Evolutionary conservation across 2,113 vertebrate genomes (phyloP).

Genomic region (Phalacrocorax carbo): DNA sequence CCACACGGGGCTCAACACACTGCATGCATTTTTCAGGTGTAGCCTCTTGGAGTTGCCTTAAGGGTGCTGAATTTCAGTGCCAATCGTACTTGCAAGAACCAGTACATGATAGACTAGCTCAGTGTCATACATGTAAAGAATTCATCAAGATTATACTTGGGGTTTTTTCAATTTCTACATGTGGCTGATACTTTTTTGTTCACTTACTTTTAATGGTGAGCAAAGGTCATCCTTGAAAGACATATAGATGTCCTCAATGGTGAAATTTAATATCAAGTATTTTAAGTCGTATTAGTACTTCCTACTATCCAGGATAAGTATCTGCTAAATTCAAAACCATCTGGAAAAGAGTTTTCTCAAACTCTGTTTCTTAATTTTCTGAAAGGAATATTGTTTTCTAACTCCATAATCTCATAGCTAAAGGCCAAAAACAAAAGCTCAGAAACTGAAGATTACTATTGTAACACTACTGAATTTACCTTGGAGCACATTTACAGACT

Average conservation of each 20-base stretch:
- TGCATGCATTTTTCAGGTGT: not conserved
- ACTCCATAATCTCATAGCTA: not conserved
- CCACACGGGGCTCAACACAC: not conserved
- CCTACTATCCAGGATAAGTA: not conserved
- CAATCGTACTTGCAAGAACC: not conserved
- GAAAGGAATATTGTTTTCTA: not conserved
- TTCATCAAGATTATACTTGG: not conserved
- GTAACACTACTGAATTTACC: not conserved
- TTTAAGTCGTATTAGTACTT: not conserved
- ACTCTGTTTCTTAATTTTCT: not conserved
- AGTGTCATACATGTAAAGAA: not conserved
- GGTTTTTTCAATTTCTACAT: not conserved
- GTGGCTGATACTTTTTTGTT: not conserved
- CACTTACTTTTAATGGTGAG: not conserved
- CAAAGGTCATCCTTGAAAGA: not conserved
- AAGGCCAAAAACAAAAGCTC: not conserved
- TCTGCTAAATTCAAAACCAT: not conserved
- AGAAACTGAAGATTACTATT: not conserved
- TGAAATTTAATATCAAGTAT: not conserved
- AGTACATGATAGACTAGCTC: not conserved
- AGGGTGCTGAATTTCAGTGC: not conserved
- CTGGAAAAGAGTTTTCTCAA: not conserved
- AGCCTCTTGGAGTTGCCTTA: not conserved
- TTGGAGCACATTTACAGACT: not conserved
- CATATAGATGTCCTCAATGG: not conserved